Evolutionary conservation across 2,888 invertebrate species (phyloP).

Genomic region (Cataglyphis albicans): DNA sequence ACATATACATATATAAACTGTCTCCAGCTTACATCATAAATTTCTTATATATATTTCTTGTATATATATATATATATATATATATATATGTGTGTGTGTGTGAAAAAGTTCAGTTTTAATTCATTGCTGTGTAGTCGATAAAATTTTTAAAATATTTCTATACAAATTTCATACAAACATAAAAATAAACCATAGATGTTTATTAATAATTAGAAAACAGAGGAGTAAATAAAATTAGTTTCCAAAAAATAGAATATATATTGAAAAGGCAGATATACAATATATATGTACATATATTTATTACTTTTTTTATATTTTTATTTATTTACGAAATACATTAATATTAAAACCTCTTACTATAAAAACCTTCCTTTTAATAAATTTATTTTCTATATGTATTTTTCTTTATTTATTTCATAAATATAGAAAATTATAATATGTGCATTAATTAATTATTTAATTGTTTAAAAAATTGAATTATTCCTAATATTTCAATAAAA

Average conservation of each 20-base stretch:
- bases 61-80: too few species aligned
- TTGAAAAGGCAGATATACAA: not conserved
- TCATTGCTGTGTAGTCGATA: not conserved
- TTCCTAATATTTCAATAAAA: not conserved
- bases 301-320: not conserved
- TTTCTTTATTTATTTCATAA: not conserved
- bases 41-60: not conserved
- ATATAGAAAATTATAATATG: not conserved
- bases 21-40: not conserved
- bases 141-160: constrained; percentile 2
- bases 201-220: not conserved
- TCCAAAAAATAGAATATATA: not conserved
- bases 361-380: not conserved
- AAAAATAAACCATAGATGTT: constrained; percentile 8
- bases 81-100: not conserved
- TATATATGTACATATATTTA: not conserved
- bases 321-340: not conserved
- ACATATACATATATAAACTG: not conserved
- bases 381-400: not conserved
- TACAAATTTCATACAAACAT: constrained; percentile 9
- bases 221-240: not conserved
- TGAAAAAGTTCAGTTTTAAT: not conserved
- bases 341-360: not conserved
- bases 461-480: not conserved
- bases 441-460: not conserved